These are phyloP conservation scores for Amiota minor DNA, from an alignment of 2,888 invertebrate genomes.

Conservation along the genomic window DNA sequence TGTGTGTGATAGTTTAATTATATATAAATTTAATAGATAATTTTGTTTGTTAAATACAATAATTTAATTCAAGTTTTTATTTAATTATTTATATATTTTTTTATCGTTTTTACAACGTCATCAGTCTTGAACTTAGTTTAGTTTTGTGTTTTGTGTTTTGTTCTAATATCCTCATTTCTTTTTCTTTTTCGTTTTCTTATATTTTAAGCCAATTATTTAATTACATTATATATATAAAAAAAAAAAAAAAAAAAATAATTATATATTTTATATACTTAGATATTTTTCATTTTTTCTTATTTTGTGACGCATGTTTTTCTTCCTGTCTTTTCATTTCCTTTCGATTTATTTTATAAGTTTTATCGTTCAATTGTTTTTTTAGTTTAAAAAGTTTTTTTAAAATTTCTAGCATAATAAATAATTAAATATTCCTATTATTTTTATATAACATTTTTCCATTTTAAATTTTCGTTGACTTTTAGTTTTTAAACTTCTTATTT, in stretches of 20 bases:
- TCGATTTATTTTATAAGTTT: conserved; percentile 1
- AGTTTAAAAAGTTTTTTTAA: not conserved
- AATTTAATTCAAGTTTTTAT: conserved; percentile 4
- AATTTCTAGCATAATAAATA: conserved; percentile 21
- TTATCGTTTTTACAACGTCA: conserved; percentile 62
- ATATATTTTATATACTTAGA: conserved; percentile 36
- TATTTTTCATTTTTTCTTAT: not conserved
- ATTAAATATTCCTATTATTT: not conserved
- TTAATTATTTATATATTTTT: conserved; percentile 19
- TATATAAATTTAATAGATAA: too few species aligned
- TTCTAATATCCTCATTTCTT: conserved; percentile 25
- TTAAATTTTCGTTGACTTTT: conserved; percentile 24
- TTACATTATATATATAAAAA: conserved; percentile 2
- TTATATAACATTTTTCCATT: conserved; percentile 16
- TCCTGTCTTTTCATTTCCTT: not conserved
- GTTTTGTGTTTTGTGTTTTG: conserved; percentile 38
- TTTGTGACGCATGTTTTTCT: conserved; percentile 27
- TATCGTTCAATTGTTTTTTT: not conserved
- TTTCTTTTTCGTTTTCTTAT: conserved; percentile 22
- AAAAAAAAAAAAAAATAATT: conserved; percentile 17
- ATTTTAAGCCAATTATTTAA: conserved; percentile 11
- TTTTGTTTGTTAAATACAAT: not conserved
- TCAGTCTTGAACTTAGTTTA: conserved; percentile 71
- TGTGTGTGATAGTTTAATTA: too few species aligned
- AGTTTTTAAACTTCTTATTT: not conserved